Evolutionary conservation across 2,888 invertebrate genomes (phyloP), one percentile per base, ranked within the genome.

Genomic region (Pheosia tremula): DNA sequence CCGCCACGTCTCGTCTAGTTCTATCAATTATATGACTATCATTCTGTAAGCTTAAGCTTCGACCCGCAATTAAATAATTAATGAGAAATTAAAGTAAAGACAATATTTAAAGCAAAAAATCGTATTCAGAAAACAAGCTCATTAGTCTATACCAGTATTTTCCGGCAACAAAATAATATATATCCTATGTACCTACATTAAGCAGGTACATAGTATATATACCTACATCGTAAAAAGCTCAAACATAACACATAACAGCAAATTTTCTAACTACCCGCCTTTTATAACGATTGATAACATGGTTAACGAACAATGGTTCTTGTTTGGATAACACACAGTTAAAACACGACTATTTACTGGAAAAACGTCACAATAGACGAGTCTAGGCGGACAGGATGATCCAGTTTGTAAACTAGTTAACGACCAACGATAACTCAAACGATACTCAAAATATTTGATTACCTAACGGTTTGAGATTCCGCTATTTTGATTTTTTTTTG

Each of bases 331-430:
- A 55, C 57, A 58, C 49, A 3, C 53, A 13, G 57, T 57, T 67
- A 69, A 56, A 56, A 49, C 7, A 58, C 41, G 58, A 56, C 56
- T 45, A 60, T 59, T 75, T 67, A 49, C 67, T 60, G 67, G 75
- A 76, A 77, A 77, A 76, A 74, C 64, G 56, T 58, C 50, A 74
- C 75, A 75, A 77, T 77, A 74, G 73, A 52, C n/a, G 11, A 50
- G 60, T 24, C 57, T 38, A 11, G 39, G 24, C 24, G 6, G 38
- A 55, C 55, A 55, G 55, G 55, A 55, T 55, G 36, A 38, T n/a
- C 55, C 6, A 68, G 69, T 77, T 75, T 67, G 70, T 71, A 78
- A 75, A 75, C 72, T 65, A 60, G 11, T 11, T 37, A 36, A 37
- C 13, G 53, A 36, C 13, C n/a, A 50, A 58, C 39, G n/a, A n/a